Evolutionary conservation across 1,140 invertebrate species (phyloP).

Genomic region (Manduca sexta): DNA sequence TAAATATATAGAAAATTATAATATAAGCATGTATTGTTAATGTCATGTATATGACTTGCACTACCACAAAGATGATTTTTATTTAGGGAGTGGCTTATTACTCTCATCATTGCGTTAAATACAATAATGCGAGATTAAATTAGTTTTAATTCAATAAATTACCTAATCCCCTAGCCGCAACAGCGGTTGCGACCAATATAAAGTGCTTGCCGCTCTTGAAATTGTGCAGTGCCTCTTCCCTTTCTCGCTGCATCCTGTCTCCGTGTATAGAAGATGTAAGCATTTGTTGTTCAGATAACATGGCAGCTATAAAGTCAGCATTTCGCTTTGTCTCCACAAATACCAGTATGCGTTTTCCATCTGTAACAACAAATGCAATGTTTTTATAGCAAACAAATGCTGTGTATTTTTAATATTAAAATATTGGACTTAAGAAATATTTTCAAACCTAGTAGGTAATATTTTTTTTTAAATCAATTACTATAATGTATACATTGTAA

Average conservation of each 20-base stretch:
- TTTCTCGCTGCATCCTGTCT: conserved; percentile 89
- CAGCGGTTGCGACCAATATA: conserved; percentile 94
- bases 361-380: conserved; percentile 23
- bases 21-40: too few species aligned
- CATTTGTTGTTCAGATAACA: conserved; percentile 78
- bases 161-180: conserved; percentile 91
- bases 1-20: too few species aligned
- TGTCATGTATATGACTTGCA: too few species aligned
- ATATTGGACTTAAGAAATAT: too few species aligned
- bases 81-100: too few species aligned
- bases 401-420: background rate
- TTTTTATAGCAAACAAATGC: background rate
- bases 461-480: too few species aligned
- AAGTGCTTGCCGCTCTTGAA: conserved; percentile 84
- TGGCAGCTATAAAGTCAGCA: conserved; percentile 89
- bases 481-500: too few species aligned
- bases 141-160: too few species aligned
- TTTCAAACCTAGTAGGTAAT: too few species aligned
- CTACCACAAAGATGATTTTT: too few species aligned
- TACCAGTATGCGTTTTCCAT: conserved; percentile 79
- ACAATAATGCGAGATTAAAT: too few species aligned
- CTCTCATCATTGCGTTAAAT: too few species aligned
- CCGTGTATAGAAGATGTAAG: conserved; percentile 95
- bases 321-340: conserved; percentile 93
- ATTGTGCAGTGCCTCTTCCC: conserved; percentile 89